Evolutionary conservation across 2,113 vertebrate species (phyloP), one percentile per base, ranked within the genome.

Genomic region (Petrocephalus microphthalmus): DNA sequence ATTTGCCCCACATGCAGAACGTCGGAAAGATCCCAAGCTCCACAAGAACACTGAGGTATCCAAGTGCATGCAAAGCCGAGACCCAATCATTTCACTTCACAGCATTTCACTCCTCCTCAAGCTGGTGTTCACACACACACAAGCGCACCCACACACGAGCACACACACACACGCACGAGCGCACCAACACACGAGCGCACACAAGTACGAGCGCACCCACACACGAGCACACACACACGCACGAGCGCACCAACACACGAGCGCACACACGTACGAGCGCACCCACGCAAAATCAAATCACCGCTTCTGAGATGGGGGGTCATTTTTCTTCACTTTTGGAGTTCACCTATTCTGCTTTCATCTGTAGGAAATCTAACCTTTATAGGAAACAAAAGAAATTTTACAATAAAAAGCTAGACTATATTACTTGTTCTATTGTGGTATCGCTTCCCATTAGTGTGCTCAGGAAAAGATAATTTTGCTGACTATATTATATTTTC

Each of bases 241-340:
- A n/a, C n/a, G n/a, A n/a, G n/a, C n/a, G n/a, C n/a, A n/a, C n/a
- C n/a, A n/a, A n/a, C n/a, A n/a, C n/a, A n/a, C n/a, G n/a, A n/a
- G n/a, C n/a, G n/a, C 91, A 90, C 90, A 90, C 89, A 91, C 81
- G 22, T 22, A 49, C 19, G 49, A 45, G 15, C 7, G 19, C 37
- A 49, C 20, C 81, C 37, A 22, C 42, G 49, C 45, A 57, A 45
- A 64, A 11, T 85, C 22, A 52, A 60, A n/a, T 7, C 37, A 88
- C 90, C 90, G 91, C 92, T 93, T 91, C 93, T 87, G 87, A 88
- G 93, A 93, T 92, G 92, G 91, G 91, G 42, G 91, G 89, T 91
- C 91, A 92, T 92, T 90, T 57, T 57, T 89, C 86, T 87, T 87
- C 67, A 67, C 25, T 54, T 78, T 53, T 45, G 20, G 17, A 37